These are phyloP conservation scores for Ceratosolen fusciceps DNA, from an alignment of 1,140 invertebrate genomes.

Conservation along the genomic window DNA sequence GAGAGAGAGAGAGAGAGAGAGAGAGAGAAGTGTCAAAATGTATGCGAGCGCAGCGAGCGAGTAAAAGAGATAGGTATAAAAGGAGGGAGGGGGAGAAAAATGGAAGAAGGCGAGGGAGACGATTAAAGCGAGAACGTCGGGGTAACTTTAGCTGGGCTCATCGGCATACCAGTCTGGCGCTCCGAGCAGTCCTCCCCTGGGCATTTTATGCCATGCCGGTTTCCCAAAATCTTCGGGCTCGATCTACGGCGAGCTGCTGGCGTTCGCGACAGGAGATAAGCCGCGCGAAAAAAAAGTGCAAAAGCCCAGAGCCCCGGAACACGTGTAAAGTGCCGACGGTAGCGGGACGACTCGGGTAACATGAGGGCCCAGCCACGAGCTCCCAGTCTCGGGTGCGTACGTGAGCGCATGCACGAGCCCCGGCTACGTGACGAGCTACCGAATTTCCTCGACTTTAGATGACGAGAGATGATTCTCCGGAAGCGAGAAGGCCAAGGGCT, in stretches of 20 bases:
- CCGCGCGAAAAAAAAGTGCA: conserved; percentile 11
- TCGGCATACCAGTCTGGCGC: conserved; percentile 4
- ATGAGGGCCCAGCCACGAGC: conserved; percentile 53
- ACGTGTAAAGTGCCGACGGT: conserved; percentile 63
- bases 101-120: not conserved
- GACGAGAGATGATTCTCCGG: conserved; percentile 58
- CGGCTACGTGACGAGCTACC: conserved; percentile 59
- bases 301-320: conserved; percentile 47
- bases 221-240: conserved; percentile 38
- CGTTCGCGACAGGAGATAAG: conserved; percentile 18
- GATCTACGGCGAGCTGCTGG: conserved; percentile 18
- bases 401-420: not conserved
- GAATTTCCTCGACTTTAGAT: conserved; percentile 64
- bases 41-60: no score
- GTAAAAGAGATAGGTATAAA: conserved; percentile 11
- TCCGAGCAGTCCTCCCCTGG: not conserved
- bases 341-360: conserved; percentile 67
- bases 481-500: not conserved
- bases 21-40: no score
- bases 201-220: not conserved
- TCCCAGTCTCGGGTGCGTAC: conserved; percentile 52
- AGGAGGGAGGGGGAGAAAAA: not conserved
- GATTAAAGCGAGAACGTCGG: conserved; percentile 51
- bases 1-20: conserved; percentile 2
- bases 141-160: conserved; percentile 31